A percentile compares a stretch with the other conserved stretches of the same genome.
Conservation (phyloP, 2,113 vertebrate genomes). For the Callospermophilus lateralis region DNA sequence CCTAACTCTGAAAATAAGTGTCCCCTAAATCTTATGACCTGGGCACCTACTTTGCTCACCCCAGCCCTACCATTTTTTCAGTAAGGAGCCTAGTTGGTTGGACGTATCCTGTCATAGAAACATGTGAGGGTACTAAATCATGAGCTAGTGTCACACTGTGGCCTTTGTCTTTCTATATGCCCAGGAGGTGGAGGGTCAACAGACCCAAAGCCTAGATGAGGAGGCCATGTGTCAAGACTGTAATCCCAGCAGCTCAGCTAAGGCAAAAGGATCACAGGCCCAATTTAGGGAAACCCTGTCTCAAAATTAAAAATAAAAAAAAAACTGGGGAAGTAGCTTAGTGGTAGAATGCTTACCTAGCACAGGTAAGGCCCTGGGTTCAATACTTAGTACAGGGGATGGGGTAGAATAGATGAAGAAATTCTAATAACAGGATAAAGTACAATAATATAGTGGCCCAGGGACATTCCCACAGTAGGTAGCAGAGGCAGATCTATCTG, state of each 20-base stretch:
- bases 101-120: neutral
- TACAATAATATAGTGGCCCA: rapidly evolving
- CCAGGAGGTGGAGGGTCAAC: neutral
- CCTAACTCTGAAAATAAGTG: too few species aligned
- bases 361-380: too few species aligned
- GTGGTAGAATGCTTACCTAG: too few species aligned
- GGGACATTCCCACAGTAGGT: rapidly evolving
- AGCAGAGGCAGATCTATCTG: neutral
- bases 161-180: neutral
- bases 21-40: neutral
- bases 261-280: too few species aligned
- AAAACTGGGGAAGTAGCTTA: too few species aligned
- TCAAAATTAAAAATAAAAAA: too few species aligned
- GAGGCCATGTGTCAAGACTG: neutral
- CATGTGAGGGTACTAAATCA: rapidly evolving
- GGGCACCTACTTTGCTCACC: neutral
- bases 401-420: neutral
- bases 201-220: neutral
- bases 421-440: neutral
- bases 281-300: too few species aligned
- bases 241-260: too few species aligned
- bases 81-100: neutral
- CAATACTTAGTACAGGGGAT: too few species aligned
- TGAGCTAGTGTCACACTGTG: neutral
- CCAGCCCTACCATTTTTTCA: too few species aligned